These are phyloP conservation scores for Asarcornis scutulata DNA, from an alignment of 2,113 vertebrate species.

Conservation along the genomic window DNA sequence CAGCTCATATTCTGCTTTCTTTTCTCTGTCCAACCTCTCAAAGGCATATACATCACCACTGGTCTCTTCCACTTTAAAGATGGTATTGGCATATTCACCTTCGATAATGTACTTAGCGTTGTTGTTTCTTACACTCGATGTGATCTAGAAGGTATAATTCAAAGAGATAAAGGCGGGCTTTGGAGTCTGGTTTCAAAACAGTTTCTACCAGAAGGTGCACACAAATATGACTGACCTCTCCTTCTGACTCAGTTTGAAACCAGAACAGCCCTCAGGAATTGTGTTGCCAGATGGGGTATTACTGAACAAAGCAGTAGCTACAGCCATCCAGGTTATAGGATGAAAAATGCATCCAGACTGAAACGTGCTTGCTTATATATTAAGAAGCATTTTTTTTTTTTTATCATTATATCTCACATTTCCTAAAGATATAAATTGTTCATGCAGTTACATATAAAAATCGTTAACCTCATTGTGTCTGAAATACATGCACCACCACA, in stretches of 20 bases:
- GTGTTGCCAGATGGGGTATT: not conserved
- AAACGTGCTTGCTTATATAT: not conserved
- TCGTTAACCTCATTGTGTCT: not conserved
- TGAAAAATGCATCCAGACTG: not conserved
- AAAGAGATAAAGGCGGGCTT: not conserved
- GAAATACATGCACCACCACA: rapidly evolving
- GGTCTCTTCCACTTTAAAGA: conserved; percentile 82
- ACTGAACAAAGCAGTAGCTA: not conserved
- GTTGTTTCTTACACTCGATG: conserved; percentile 70
- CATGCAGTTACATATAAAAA: not conserved
- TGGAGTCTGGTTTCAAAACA: not conserved
- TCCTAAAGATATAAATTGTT: not conserved
- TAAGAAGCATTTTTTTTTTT: not conserved
- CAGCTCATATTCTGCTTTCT: conserved; percentile 81
- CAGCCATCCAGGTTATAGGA: not conserved
- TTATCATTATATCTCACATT: not conserved
- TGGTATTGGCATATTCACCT: conserved; percentile 83
- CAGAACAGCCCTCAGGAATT: not conserved
- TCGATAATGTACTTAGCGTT: conserved; percentile 79
- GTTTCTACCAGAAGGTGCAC: not conserved
- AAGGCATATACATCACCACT: conserved; percentile 85
- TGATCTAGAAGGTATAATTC: conserved; percentile 78
- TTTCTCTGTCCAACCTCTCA: conserved; percentile 87
- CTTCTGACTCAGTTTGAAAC: not conserved
- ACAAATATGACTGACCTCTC: not conserved